Base-by-base conservation (phyloP, 2,888 invertebrate species). In the Catocala sponsa region DNA sequence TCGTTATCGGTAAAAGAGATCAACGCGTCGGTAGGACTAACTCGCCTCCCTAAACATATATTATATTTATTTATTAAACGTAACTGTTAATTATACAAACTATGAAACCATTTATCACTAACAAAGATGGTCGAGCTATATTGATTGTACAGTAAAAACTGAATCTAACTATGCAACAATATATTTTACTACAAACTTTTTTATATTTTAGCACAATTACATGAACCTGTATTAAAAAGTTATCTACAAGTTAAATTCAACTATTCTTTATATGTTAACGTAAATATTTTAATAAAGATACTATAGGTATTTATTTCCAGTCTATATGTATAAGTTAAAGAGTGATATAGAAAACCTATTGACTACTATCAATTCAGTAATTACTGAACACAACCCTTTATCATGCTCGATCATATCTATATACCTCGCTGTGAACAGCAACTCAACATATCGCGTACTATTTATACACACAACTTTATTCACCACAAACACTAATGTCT, bases 1-100 rank as follows among this genome's bases (percentile, higher is more conserved):
- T 81, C 81, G 82, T 83, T 83, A 86, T 81, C 80, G 81, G 83
- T 78, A 75, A 67, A 71, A 81, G 86, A 86, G 86, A 86, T 86
- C 86, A 81, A 72, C 70, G 74, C 74, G 65, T 66, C 63, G 76
- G 59, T 61, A 74, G 63, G 63, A 62, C 69, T 56, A 38, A 56
- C 78, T 72, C 80, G 72, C 75, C 80, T 78, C 81, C 77, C 72
- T 79, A 51, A 72, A 74, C 67, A 69, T 74, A 69, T 59, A 70
- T 70, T 63, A 69, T 67, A 70, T 52, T 63, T 67, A 51, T 62
- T 73, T 53, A 70, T 46, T 38, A 38, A 38, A 38, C 35, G 35
- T 38, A 66, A 60, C 59, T 63, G 38, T 68, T 70, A 65, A 63
- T 62, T 65, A 38, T 68, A 68, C 63, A 68, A 67, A 74, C 72